Evolutionary conservation across 2,888 invertebrate species (phyloP), one percentile per base, ranked within the genome.

Genomic region (Thera obeliscata): DNA sequence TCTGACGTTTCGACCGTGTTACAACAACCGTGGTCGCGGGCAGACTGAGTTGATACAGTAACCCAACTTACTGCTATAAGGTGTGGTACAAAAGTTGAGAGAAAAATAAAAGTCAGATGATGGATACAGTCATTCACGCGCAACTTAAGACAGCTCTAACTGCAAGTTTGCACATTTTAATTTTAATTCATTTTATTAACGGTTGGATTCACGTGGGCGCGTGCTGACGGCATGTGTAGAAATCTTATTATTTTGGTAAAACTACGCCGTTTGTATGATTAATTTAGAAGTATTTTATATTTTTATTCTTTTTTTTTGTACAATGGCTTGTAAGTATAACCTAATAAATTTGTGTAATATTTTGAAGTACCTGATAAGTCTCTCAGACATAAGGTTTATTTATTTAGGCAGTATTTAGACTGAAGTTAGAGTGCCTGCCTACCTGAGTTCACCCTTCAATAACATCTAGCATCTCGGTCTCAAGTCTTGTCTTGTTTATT

Each of bases 381-480:
- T 22, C 1, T 22, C 22, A 22, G 22, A 22, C 22, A 22, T 22
- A 1, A 22, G 38, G 3, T 38, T 38, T 38, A 38, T 38, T 38
- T 38, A 38, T 3, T 38, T 38, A 38, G 22, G 22, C 38, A 46
- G 6, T 46, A 46, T 46, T 46, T 9, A 9, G 43, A 46, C 9
- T 7, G 2, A 46, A 46, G 38, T 3, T 38, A 38, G 38, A 38
- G 38, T 3, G 38, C 38, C 22, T 22, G n/a, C 35, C 50, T 11
- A 54, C 52, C 64, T 58, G 8, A 35, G 22, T 54, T 57, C 58
- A 64, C 64, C 52, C 58, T 58, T 46, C 46, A 54, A 58, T 54
- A 64, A 64, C 43, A 50, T 41, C 8, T 38, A 46, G 36, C 41
- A 43, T 46, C 52, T 57, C 57, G 35, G 49, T 56, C 52, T 33